Evolutionary conservation across 2,888 invertebrate species (phyloP).

Genomic region (Drosophila stalkeri): DNA sequence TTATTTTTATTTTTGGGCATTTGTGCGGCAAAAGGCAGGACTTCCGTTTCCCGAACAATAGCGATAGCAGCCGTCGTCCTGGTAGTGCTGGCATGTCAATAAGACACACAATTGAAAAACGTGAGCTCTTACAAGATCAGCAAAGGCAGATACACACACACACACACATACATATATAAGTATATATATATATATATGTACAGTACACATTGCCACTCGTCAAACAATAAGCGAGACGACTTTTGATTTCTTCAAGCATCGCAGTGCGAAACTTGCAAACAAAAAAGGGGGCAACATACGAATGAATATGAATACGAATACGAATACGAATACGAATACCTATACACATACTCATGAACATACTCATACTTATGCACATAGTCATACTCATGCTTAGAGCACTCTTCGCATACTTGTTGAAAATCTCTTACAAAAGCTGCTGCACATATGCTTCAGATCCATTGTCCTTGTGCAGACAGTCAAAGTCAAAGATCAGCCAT

Average conservation of each 20-base stretch:
- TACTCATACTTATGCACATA: neutral
- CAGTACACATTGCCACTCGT: conserved; percentile 50
- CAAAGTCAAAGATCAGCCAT: conserved; percentile 79
- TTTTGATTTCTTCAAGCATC: conserved; percentile 71
- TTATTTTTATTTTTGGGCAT: conserved; percentile 40
- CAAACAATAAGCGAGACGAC: conserved; percentile 57
- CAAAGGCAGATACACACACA: conserved; percentile 51
- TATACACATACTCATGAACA: neutral
- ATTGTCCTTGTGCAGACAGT: conserved; percentile 77
- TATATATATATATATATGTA: neutral
- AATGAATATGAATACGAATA: conserved; percentile 30
- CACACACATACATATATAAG: neutral
- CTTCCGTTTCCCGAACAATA: conserved; percentile 63
- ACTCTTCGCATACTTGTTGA: conserved; percentile 10
- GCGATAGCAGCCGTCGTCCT: conserved; percentile 35
- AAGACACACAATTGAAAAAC: conserved; percentile 71
- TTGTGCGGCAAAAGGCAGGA: conserved; percentile 66
- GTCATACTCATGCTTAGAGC: neutral
- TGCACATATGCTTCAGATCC: conserved; percentile 34
- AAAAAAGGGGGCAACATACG: conserved; percentile 34
- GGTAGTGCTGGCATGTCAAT: conserved; percentile 70
- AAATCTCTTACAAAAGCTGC: conserved; percentile 64
- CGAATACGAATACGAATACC: neutral
- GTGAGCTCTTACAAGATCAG: conserved; percentile 71
- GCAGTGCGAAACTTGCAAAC: conserved; percentile 36